Evolutionary conservation across 2,797 vertebrate species (phyloP), one percentile per base, ranked within the genome.

Genomic region (Cebuella pygmaea): DNA sequence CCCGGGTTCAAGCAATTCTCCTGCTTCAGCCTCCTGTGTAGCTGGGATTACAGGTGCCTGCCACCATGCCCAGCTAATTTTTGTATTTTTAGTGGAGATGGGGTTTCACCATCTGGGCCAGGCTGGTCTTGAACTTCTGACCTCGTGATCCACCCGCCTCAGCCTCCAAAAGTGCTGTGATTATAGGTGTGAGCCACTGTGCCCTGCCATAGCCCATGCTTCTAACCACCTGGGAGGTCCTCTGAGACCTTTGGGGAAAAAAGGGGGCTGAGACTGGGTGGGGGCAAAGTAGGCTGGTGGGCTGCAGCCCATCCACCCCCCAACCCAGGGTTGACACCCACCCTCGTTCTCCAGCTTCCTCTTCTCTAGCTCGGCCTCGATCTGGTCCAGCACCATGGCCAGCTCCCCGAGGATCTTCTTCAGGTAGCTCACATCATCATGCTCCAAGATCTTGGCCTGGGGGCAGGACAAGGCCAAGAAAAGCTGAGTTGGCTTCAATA

Each of bases 361-460:
- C 98, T 99, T 99, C 98, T 99, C 99, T 98, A 99, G 99, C 96
- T 99, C 99, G 0, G 99, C 99, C 97, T 99, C 99, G 5, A 99
- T 99, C 98, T 99, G 99, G 98, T 99, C 99, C 97, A 99, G 99
- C 96, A 99, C 99, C 99, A 99, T 99, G n/a, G 99, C 99, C 98
- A 99, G 98, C 94, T 99, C 99, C 17, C 99, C 99, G 10, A 99
- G 99, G 95, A 99, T 99, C 98, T 99, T 99, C 99, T 99, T 99
- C 98, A 99, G 98, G 98, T 99, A 99, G 98, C 99, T 99, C 98
- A 99, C 99, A 0, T 99, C 99, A 52, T 99, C 99, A 0, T 99
- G 99, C 98, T 99, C 99, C 98, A 99, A 98, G 98, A 99, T 99
- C 98, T 99, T 99, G 95, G 99, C 99, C 99, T 99, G 97, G 1